Percentiles rank a stretch among this genome's conserved stretches.
Conservation (phyloP, 2,797 vertebrate genomes). For the Mico argentatus region DNA sequence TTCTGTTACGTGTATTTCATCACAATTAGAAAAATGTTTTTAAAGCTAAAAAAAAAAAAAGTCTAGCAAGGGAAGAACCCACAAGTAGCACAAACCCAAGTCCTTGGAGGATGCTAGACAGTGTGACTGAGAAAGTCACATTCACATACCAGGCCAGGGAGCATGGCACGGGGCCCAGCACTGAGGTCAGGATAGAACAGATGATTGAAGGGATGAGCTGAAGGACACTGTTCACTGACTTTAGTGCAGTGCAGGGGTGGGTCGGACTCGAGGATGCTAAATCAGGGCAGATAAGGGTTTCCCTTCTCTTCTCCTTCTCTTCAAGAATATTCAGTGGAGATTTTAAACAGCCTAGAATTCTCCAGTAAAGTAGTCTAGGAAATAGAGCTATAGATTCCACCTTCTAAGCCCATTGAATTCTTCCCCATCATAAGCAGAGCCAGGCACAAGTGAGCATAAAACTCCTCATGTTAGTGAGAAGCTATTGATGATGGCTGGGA, state of each 20-base stretch:
- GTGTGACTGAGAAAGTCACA: neutral
- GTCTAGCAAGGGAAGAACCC: neutral
- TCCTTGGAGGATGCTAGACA: neutral
- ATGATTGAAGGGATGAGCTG: neutral
- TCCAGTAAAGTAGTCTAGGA: neutral
- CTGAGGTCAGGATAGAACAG: neutral
- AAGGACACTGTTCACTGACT: neutral
- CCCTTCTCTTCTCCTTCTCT: neutral
- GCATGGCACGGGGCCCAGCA: rapidly evolving
- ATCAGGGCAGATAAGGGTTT: neutral
- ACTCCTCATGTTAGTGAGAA: neutral
- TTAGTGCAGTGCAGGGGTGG: neutral
- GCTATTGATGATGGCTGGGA: neutral
- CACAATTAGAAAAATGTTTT: neutral
- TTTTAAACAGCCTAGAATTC: neutral
- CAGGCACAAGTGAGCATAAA: neutral
- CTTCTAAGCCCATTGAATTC: neutral
- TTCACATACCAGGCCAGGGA: too few relatives aligned
- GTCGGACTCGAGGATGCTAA: neutral
- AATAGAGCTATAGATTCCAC: neutral
- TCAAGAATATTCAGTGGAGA: neutral
- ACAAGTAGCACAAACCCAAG: neutral
- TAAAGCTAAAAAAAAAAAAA: neutral
- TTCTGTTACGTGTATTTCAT: neutral
- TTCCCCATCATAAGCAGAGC: neutral